A percentile compares a stretch with the other conserved stretches of the same genome.
These are phyloP conservation scores for Otis tarda DNA, from an alignment of 2,113 vertebrate species.

Conservation along the genomic window DNA sequence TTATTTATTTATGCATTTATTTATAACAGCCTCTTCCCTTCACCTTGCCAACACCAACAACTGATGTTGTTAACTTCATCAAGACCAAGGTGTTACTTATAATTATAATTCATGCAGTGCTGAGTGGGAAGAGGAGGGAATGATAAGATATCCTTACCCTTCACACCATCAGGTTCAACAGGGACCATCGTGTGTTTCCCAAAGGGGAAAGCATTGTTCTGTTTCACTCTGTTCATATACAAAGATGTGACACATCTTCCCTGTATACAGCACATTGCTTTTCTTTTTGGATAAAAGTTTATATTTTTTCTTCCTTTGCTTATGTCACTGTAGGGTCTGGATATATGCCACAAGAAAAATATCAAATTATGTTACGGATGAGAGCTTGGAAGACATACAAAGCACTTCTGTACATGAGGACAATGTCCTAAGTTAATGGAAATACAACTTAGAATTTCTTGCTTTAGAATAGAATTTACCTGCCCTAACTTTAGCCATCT, in stretches of 20 bases:
- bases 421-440: background rate
- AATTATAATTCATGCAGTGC: background rate
- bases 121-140: background rate
- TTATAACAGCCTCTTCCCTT: background rate
- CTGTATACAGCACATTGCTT: background rate
- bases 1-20: background rate
- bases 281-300: background rate
- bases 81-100: background rate
- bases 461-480: background rate
- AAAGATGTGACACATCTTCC: background rate
- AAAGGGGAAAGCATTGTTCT: background rate
- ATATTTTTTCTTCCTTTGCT: background rate
- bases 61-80: background rate
- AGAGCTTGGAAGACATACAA: background rate
- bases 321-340: background rate
- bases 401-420: background rate
- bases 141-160: background rate
- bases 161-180: background rate
- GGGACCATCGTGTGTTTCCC: background rate
- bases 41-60: background rate
- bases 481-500: background rate
- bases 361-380: background rate
- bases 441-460: background rate
- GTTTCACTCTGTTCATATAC: background rate
- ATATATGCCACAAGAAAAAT: background rate